These are phyloP conservation scores for Agraylea sexmaculata DNA, from an alignment of 1,140 invertebrate genomes.

Conservation along the genomic window DNA sequence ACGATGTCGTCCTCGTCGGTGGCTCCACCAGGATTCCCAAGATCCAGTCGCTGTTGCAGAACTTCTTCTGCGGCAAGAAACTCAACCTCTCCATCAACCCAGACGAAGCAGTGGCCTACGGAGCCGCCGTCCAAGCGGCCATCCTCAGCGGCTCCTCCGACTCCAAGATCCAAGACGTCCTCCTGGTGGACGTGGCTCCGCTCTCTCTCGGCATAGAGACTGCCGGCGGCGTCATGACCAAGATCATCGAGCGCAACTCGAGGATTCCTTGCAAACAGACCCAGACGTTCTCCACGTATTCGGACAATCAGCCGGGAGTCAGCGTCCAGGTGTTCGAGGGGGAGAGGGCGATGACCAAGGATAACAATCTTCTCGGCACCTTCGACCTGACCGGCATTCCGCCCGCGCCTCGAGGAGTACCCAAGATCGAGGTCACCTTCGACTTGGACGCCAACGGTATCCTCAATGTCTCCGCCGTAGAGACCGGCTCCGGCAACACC, in stretches of 20 bases:
- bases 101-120: slow-evolving; percentile 48
- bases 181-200: slow-evolving; percentile 62
- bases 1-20: slow-evolving; percentile 70
- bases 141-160: slow-evolving; percentile 36
- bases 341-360: slow-evolving; percentile 63
- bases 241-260: slow-evolving; percentile 42
- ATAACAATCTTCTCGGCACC: slow-evolving; percentile 63
- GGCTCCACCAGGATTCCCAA: slow-evolving; percentile 64
- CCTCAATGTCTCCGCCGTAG: slow-evolving; percentile 50
- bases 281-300: slow-evolving; percentile 51
- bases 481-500: slow-evolving; percentile 36
- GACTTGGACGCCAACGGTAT: slow-evolving; percentile 61
- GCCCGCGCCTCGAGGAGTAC: slow-evolving; percentile 68
- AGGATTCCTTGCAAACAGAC: slow-evolving; percentile 51
- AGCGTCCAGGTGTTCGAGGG: slow-evolving; percentile 57
- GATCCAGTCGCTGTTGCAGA: slow-evolving; percentile 40
- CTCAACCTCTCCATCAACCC: slow-evolving; percentile 32
- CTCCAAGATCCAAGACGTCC: slow-evolving; percentile 52
- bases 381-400: slow-evolving; percentile 71
- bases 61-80: slow-evolving; percentile 39
- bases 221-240: slow-evolving; percentile 48
- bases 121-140: slow-evolving; percentile 44
- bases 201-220: slow-evolving; percentile 63
- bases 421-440: slow-evolving; percentile 62
- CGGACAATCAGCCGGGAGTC: slow-evolving; percentile 59